A percentile compares a stretch with the other conserved stretches of the same genome.
These are phyloP conservation scores for Mustelus asterias DNA, from an alignment of 2,113 vertebrate genomes.

Conservation along the genomic window DNA sequence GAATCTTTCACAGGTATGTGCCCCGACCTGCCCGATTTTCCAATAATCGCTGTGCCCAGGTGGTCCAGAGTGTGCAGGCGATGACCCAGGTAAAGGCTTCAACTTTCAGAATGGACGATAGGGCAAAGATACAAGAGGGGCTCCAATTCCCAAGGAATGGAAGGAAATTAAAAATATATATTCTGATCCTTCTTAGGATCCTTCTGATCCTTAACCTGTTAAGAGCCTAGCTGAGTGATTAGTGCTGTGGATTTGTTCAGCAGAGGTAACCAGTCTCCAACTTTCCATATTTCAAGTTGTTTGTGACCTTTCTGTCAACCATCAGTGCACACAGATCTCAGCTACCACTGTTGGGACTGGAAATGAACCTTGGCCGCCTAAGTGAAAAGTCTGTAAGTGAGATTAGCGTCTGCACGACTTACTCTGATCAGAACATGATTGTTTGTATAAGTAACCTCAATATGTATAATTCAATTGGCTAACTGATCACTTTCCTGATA, in stretches of 20 bases:
- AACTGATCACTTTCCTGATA: background rate
- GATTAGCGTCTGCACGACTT: background rate
- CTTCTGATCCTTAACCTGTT: background rate
- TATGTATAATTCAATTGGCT: background rate
- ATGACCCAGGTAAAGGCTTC: background rate
- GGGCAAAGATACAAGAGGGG: background rate
- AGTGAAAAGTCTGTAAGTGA: background rate
- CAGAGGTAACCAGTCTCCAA: background rate
- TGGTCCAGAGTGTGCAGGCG: background rate
- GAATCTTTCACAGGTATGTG: background rate
- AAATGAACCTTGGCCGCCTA: background rate
- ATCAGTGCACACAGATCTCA: background rate
- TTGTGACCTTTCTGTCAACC: background rate
- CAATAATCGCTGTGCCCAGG: background rate
- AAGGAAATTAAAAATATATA: background rate
- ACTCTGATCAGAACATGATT: background rate
- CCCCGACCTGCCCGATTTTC: background rate
- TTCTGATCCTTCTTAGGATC: slow-evolving; percentile 1
- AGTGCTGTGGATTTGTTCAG: background rate
- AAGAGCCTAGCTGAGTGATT: background rate
- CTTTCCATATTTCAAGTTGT: background rate
- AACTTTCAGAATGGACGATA: background rate
- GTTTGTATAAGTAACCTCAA: slow-evolving; percentile 7
- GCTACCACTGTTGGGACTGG: background rate
- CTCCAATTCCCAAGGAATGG: background rate